Evolutionary conservation across 2,888 invertebrate genomes (phyloP).

Genomic region (Netelia melanura): DNA sequence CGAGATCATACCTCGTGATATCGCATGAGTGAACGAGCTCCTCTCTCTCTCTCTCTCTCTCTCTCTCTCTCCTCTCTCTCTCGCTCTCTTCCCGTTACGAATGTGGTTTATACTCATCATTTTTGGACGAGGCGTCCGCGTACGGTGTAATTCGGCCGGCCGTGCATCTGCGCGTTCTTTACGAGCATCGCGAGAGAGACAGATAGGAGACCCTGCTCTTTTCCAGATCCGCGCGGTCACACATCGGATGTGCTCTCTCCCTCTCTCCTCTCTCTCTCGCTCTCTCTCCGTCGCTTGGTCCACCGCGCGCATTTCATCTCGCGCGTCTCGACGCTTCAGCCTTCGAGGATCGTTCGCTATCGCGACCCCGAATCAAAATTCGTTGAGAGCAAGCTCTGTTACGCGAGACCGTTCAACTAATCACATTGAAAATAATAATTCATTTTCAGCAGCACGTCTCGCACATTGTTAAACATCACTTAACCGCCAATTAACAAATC

Average conservation of each 20-base stretch:
- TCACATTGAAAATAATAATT: conserved; percentile 3
- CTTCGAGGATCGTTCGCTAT: conserved; percentile 48
- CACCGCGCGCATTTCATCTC: background rate
- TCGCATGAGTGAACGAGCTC: conserved; percentile 59
- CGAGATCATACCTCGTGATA: conserved; percentile 67
- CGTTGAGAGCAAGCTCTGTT: conserved; percentile 43
- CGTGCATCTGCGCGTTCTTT: conserved; percentile 63
- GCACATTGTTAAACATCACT: background rate
- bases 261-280: background rate
- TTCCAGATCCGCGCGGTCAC: conserved; percentile 34
- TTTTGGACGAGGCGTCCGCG: conserved; percentile 60
- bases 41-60: conserved; percentile 31
- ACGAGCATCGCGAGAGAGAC: conserved; percentile 31
- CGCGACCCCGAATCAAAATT: conserved; percentile 54
- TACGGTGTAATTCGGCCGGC: conserved; percentile 58
- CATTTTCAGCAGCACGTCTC: background rate
- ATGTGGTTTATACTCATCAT: conserved; percentile 61
- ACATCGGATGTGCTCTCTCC: background rate
- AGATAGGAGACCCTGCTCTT: conserved; percentile 1
- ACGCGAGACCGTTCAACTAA: conserved; percentile 46
- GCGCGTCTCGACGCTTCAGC: conserved; percentile 33
- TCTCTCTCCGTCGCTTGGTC: background rate
- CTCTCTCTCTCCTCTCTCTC: conserved; percentile 27
- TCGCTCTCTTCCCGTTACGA: conserved; percentile 56
- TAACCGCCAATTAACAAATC: too few species aligned